phyloP scores from a whole-genome alignment of 1,140 invertebrate species.

The Meloidogyne chitwoodi region DNA sequence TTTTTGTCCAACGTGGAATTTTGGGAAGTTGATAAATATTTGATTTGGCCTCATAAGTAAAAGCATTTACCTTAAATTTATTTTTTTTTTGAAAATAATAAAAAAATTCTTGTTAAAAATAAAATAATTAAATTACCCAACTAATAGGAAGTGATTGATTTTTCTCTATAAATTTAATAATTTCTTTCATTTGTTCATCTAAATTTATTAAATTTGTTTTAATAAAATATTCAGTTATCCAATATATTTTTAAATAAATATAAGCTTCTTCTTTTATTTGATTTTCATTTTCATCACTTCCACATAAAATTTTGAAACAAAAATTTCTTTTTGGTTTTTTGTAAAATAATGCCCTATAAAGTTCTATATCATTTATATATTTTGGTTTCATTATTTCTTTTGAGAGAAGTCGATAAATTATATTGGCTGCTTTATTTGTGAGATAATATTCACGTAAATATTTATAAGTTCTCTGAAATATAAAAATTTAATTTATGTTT shows the following conservation, averaged over 20 bases:
- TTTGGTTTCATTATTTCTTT: background rate
- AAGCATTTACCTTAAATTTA: background rate
- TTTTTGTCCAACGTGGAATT: background rate
- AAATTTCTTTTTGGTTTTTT: background rate
- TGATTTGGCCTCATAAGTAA: background rate
- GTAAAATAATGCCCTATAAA: background rate
- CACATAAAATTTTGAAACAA: background rate
- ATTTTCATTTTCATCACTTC: background rate
- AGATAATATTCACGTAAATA: background rate
- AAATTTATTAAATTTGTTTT: background rate
- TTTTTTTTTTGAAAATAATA: too few relatives aligned
- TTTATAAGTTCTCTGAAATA: background rate
- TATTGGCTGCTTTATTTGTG: background rate
- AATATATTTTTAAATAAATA: background rate
- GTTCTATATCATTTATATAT: background rate
- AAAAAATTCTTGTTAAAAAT: too few relatives aligned
- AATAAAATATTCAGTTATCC: background rate
- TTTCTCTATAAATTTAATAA: background rate
- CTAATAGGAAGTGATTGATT: background rate
- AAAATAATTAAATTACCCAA: too few relatives aligned
- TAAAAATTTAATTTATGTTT: too few relatives aligned
- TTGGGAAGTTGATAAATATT: background rate
- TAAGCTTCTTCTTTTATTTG: background rate
- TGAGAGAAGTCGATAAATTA: background rate
- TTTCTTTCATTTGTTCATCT: background rate